Evolutionary conservation across 2,113 vertebrate species (phyloP), one percentile per base, ranked within the genome.

Genomic region (Indri indri): DNA sequence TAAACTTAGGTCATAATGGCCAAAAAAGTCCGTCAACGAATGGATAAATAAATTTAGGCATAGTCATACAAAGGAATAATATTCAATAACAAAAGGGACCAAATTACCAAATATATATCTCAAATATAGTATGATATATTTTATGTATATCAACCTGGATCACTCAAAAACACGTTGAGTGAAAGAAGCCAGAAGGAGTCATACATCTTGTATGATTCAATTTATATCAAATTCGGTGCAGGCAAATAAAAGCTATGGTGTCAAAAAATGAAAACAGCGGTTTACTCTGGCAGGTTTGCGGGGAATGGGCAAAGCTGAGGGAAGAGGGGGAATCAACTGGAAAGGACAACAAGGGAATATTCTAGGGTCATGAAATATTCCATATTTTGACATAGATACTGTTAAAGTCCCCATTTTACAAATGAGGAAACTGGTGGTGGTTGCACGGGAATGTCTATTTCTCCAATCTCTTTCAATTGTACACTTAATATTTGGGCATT

Each of bases 221-320:
- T 80, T 92, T 81, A n/a, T 61, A 23, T 45, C 20, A 63, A 10
- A 13, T 50, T 87, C 34, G 57, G 17, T 37, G 5, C 13, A 84
- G 34, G 27, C 5, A 84, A 88, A 79, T 45, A 73, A 88, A 84
- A 70, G 5, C 18, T 54, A 30, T 50, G 6, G 16, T 90, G 92
- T 63, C 12, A 87, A 93, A 93, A 68, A 93, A 73, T 65, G 45
- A 88, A 94, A 74, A 71, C 42, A 54, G 25, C 8, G 8, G 22
- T 34, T 95, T 81, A 42, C 37, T 45, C 17, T 65, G 18, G 37
- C 13, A 80, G 32, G 10, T 70, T n/a, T 79, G 68, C 2, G 30
- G 6, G 11, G 16, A 13, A n/a, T 32, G 3, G 12, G 1, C 8
- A 54, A 92, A 76, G 2, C 8, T 1, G 3, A 3, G 6, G 27